Base-by-base conservation (phyloP, 2,797 vertebrate species). In the Galagoides demidoff region DNA sequence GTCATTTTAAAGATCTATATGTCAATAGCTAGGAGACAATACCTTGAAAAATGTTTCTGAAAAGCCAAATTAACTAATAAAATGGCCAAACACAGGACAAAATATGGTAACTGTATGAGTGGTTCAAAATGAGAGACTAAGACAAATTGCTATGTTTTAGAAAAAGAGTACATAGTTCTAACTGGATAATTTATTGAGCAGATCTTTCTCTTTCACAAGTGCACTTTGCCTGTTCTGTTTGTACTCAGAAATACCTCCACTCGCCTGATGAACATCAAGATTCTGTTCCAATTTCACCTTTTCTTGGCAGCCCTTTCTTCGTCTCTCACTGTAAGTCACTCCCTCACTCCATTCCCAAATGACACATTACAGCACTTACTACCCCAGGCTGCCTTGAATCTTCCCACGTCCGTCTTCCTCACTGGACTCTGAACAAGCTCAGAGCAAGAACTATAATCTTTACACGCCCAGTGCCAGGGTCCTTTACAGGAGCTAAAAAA, bases 221-320 rank as follows among this genome's bases (percentile, higher is more conserved):
- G 11, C 1, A 0, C 29, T 34, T 2, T 0, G 3, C 61, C 0
- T 0, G 14, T 5, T 39, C 49, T 1, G 22, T 25, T 0, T 52
- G 22, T 0, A 3, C 8, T 34, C 64, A 31, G 57, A 37, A 74
- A 17, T 0, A 2, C n/a, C 71, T 43, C 9, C 9, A 25, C 29
- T 27, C 2, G 23, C 16, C 19, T 10, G 27, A 34, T 0, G 37
- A 23, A 1, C n/a, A 2, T 1, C 31, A 14, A 43, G 31, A 61
- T 7, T 37, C 79, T 25, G 19, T 1, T 85, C 90, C 11, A 27
- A 4, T 76, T 17, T 71, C n/a, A 7, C 77, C 71, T 52, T 61
- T 64, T 45, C 63, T 1, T 7, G 27, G 64, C 57, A 59, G 43
- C 31, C 57, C 16, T 43, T 39, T 45, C 78, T 34, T 14, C 8